These are phyloP conservation scores for Cephalotes varians DNA, from an alignment of 2,888 invertebrate genomes.

Conservation along the genomic window DNA sequence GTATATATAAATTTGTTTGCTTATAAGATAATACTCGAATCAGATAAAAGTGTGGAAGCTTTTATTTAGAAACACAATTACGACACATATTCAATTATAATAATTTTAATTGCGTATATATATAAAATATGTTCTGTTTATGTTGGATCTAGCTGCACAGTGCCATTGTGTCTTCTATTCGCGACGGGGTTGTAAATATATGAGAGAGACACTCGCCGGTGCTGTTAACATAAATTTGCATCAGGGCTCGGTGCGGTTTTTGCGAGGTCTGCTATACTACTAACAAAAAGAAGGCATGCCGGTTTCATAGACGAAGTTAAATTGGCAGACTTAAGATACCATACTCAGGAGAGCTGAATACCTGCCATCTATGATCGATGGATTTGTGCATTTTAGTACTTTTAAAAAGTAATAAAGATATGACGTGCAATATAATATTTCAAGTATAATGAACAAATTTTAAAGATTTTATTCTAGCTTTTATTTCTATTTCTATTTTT, in stretches of 20 bases:
- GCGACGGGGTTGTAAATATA: constrained; percentile 61
- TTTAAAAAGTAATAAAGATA: constrained; percentile 28
- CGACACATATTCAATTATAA: constrained; percentile 8
- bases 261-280: constrained; percentile 33
- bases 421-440: background rate
- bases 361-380: constrained; percentile 38
- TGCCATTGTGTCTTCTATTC: constrained; percentile 60
- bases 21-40: background rate
- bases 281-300: constrained; percentile 45
- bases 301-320: constrained; percentile 63
- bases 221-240: constrained; percentile 75
- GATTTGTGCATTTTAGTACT: constrained; percentile 17
- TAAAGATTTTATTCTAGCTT: background rate
- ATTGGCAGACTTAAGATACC: constrained; percentile 56
- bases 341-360: constrained; percentile 21
- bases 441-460: background rate
- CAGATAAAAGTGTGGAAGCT: background rate
- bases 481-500: background rate
- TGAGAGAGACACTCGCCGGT: constrained; percentile 65
- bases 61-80: background rate
- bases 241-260: constrained; percentile 57
- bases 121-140: constrained; percentile 47
- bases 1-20: background rate
- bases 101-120: constrained; percentile 23
- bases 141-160: constrained; percentile 28